These are phyloP conservation scores for Caerostris extrusa DNA, from an alignment of 1,140 invertebrate species.

Conservation along the genomic window DNA sequence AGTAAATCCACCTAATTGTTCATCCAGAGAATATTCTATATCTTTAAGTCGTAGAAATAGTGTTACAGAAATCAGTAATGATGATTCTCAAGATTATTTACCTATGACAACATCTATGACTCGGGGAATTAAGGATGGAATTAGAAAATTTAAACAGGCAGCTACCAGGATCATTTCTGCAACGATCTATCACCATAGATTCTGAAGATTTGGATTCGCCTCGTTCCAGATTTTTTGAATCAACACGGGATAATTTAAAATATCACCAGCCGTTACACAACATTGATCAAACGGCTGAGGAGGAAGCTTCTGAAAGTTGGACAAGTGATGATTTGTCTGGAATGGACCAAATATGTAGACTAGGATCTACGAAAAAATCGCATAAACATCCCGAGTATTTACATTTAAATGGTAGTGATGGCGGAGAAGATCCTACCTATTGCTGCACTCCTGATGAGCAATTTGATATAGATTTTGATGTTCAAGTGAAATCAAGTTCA, in stretches of 20 bases:
- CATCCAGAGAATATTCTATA: background rate
- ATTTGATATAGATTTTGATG: conserved; percentile 78
- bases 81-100: conserved; percentile 90
- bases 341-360: conserved; percentile 71
- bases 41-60: conserved; percentile 73
- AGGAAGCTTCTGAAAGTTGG: conserved; percentile 75
- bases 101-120: conserved; percentile 93
- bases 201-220: conserved; percentile 79
- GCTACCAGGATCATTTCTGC: conserved; percentile 84
- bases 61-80: conserved; percentile 82
- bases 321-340: conserved; percentile 76
- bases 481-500: conserved; percentile 58
- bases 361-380: conserved; percentile 54
- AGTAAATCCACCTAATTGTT: conserved; percentile 22
- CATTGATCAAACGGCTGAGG: conserved; percentile 67
- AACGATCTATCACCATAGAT: conserved; percentile 77
- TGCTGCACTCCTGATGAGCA: conserved; percentile 79
- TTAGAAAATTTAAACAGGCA: conserved; percentile 90
- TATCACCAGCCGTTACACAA: conserved; percentile 40
- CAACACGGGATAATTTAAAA: conserved; percentile 12
- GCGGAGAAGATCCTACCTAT: conserved; percentile 57
- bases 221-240: conserved; percentile 71
- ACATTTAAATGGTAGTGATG: conserved; percentile 64
- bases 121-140: conserved; percentile 88
- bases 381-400: conserved; percentile 74